A percentile compares a stretch with the other conserved stretches of the same genome.
Evolutionary conservation across 2,888 invertebrate genomes (phyloP).

Genomic region (Netelia melanura): DNA sequence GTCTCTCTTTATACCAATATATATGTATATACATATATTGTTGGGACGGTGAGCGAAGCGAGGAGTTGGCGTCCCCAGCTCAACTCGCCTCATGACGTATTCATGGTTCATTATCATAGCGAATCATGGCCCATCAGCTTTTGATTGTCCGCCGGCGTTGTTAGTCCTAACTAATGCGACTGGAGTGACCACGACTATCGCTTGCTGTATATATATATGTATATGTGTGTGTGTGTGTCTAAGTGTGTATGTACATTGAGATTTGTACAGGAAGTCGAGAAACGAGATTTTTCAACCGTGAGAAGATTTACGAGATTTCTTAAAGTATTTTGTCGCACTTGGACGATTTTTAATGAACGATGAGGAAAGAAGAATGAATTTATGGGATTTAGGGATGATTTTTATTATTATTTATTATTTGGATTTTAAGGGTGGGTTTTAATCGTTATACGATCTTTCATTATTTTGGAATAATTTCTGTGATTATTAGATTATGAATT

Average conservation of each 20-base stretch:
- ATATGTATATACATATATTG: constrained; percentile 20
- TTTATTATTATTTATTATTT: too few species aligned
- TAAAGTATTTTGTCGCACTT: too few species aligned
- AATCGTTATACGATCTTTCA: too few species aligned
- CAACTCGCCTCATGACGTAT: constrained; percentile 83
- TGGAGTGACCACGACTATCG: constrained; percentile 80
- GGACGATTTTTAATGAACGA: too few species aligned
- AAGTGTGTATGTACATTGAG: constrained; percentile 22
- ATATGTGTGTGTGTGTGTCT: too few species aligned
- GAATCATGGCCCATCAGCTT: constrained; percentile 85
- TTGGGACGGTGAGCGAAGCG: constrained; percentile 76
- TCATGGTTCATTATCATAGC: constrained; percentile 85
- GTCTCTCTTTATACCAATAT: constrained; percentile 61
- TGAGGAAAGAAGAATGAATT: too few species aligned
- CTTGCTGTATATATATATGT: background rate
- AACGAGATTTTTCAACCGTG: background rate
- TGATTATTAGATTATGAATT: too few species aligned
- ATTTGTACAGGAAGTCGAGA: constrained; percentile 50
- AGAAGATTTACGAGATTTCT: too few species aligned
- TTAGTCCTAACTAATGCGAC: constrained; percentile 84
- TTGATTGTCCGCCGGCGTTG: constrained; percentile 84
- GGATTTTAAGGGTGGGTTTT: too few species aligned
- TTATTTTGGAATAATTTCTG: too few species aligned
- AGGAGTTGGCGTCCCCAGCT: constrained; percentile 83
- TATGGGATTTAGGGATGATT: too few species aligned